Conservation (phyloP, 2,113 vertebrate species). For the Menidia beryllina region DNA sequence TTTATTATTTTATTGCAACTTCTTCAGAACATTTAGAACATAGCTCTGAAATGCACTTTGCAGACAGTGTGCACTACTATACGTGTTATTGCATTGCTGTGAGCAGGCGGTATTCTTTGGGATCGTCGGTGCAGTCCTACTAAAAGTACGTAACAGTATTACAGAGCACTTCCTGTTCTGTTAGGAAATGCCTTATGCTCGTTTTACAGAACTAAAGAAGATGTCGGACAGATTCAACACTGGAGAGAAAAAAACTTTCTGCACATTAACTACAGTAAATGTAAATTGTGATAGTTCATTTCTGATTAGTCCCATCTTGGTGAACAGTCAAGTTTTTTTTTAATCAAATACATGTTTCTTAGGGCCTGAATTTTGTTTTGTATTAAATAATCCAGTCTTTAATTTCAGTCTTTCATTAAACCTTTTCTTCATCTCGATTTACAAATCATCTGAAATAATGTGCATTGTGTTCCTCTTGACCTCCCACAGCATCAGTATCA, state of each 20-base stretch:
- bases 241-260: background rate
- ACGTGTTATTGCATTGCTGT: conserved; percentile 22
- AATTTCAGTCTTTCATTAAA: too few relatives aligned
- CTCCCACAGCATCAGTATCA: too few relatives aligned
- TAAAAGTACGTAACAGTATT: background rate
- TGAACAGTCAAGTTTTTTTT: background rate
- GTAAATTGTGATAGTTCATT: background rate
- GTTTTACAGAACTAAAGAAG: background rate
- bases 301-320: background rate
- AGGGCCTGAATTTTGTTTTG: too few relatives aligned
- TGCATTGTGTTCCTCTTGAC: too few relatives aligned
- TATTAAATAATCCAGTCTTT: too few relatives aligned
- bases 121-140: conserved; percentile 46
- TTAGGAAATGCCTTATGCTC: background rate
- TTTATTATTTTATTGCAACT: conserved; percentile 58
- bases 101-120: conserved; percentile 27
- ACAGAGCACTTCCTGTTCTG: background rate
- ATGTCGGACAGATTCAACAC: background rate
- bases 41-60: conserved; percentile 21
- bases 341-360: too few relatives aligned
- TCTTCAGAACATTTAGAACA: conserved; percentile 51
- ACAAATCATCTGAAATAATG: too few relatives aligned
- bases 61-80: background rate
- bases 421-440: background rate
- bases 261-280: conserved; percentile 3